These are phyloP conservation scores for Dolichopus griseipennis DNA, from an alignment of 2,888 invertebrate genomes.

Conservation along the genomic window DNA sequence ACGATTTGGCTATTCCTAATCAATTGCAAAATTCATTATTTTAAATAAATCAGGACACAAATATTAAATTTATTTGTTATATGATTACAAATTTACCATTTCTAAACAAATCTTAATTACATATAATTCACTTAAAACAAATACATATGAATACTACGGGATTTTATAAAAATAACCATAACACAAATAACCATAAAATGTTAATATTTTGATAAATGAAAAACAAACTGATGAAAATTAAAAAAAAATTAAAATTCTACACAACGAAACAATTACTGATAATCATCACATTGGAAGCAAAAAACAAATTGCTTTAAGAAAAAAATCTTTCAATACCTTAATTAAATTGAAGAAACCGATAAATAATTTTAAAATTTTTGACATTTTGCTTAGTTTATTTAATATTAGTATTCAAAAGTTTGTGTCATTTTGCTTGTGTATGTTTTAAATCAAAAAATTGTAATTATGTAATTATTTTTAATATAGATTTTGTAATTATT, in stretches of 20 bases:
- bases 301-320: no score
- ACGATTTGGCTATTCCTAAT: conserved; percentile 4
- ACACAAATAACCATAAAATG: neutral
- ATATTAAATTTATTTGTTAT: neutral
- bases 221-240: no score
- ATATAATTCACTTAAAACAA: neutral
- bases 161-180: neutral
- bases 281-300: no score
- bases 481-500: neutral
- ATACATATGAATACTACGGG: neutral
- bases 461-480: neutral
- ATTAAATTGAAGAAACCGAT: no score
- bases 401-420: neutral
- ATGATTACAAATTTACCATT: neutral
- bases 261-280: no score
- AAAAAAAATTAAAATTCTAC: no score
- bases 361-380: no score
- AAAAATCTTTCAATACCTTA: no score
- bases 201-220: no score
- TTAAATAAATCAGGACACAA: neutral
- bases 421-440: neutral
- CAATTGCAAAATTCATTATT: neutral
- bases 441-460: neutral
- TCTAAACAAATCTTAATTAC: neutral
- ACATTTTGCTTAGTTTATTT: no score